A percentile compares a stretch with the other conserved stretches of the same genome.
phyloP scores from a whole-genome alignment of 2,797 vertebrate genomes.

The Huso huso region DNA sequence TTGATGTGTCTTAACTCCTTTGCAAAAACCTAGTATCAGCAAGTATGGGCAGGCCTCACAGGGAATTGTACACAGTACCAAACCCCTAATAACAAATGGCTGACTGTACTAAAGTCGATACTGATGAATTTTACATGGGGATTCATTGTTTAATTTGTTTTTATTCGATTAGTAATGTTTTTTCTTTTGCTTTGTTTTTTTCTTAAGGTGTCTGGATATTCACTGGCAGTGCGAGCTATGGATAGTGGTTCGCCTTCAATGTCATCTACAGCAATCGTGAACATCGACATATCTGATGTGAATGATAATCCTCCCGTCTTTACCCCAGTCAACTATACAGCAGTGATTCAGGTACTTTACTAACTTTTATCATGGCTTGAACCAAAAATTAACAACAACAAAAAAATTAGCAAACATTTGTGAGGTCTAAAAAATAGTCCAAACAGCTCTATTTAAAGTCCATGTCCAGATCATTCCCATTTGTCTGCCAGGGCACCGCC shows the following conservation, averaged over 20 bases:
- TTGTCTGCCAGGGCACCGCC: too few relatives aligned
- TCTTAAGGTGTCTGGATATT: slow-evolving; percentile 79
- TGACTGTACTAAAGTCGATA: not conserved
- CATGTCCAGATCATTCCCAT: too few relatives aligned
- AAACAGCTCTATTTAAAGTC: too few relatives aligned
- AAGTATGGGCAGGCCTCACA: not conserved
- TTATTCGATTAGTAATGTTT: not conserved
- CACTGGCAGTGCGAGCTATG: slow-evolving; percentile 72
- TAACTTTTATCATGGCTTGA: too few relatives aligned
- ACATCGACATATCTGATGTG: slow-evolving; percentile 86
- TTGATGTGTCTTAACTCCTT: slow-evolving; percentile 5
- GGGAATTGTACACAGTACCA: not conserved
- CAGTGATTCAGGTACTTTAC: slow-evolving; percentile 79
- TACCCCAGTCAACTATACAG: slow-evolving; percentile 78
- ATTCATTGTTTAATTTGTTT: not conserved
- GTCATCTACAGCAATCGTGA: slow-evolving; percentile 81
- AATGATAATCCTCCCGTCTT: slow-evolving; percentile 90
- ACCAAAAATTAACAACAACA: too few relatives aligned
- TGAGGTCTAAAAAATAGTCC: too few relatives aligned
- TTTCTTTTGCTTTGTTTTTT: not conserved
- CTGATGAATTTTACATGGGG: not conserved
- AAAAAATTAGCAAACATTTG: too few relatives aligned
- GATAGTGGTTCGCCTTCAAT: slow-evolving; percentile 77
- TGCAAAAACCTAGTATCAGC: not conserved
- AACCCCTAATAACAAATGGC: not conserved